phyloP scores from a whole-genome alignment of 2,113 vertebrate species.

The Cygnus atratus region DNA sequence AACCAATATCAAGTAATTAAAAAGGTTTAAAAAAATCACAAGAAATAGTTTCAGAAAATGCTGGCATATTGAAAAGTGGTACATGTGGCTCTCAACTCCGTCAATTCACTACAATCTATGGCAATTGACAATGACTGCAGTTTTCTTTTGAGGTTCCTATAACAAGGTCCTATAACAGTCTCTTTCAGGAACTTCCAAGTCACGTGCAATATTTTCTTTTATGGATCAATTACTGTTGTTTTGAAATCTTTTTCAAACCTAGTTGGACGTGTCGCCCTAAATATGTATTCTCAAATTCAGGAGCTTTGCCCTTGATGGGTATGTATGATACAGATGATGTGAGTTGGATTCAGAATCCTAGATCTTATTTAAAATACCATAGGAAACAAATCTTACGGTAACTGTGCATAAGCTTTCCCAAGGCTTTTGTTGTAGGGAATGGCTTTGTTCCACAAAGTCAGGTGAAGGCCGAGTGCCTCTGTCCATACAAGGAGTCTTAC shows the following conservation, averaged over 20 bases:
- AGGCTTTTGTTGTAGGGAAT: not conserved
- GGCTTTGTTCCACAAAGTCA: not conserved
- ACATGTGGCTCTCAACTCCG: not conserved
- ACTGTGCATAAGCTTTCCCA: not conserved
- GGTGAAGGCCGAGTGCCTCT: not conserved
- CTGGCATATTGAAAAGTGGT: not conserved
- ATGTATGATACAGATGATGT: not conserved
- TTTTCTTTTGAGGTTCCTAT: not conserved
- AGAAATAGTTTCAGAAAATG: not conserved
- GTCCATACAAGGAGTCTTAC: not conserved
- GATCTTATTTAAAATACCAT: not conserved
- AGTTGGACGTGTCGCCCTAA: not conserved
- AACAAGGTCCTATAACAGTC: not conserved
- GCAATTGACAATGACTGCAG: not conserved
- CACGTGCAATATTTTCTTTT: not conserved
- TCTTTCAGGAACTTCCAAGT: not conserved
- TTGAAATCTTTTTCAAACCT: not conserved
- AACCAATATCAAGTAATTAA: not conserved
- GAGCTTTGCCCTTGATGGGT: not conserved
- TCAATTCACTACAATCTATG: not conserved
- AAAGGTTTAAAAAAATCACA: not conserved
- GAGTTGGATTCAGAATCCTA: not conserved
- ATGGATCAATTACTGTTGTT: not conserved
- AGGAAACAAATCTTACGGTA: not conserved
- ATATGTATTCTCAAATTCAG: not conserved